Percentiles rank a stretch among this genome's conserved stretches.
Evolutionary conservation across 1,140 invertebrate genomes (phyloP).

Genomic region (Drosophila orena): DNA sequence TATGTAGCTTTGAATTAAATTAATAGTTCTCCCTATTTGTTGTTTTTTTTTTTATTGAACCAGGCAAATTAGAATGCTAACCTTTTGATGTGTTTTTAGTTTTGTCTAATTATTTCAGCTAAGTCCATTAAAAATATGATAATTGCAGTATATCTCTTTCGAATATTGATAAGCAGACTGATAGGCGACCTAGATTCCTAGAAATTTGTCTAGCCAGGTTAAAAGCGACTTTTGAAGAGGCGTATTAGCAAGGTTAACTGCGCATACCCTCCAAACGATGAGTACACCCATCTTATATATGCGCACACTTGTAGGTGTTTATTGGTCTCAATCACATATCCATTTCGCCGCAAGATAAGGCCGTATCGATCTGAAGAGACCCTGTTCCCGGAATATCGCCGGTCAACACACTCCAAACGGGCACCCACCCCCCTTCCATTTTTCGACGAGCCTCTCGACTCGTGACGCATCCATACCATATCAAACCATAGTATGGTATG

Average conservation of each 20-base stretch:
- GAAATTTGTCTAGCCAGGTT: slow-evolving; percentile 27
- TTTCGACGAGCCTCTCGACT: slow-evolving; percentile 43
- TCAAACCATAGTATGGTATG: too few species aligned
- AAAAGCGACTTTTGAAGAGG: slow-evolving; percentile 6
- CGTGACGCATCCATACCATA: slow-evolving; percentile 35
- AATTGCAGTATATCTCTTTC: too few species aligned
- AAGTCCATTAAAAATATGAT: neutral
- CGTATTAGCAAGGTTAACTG: neutral
- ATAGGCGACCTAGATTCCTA: slow-evolving; percentile 3
- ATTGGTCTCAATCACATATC: too few species aligned
- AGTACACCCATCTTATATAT: slow-evolving; percentile 9
- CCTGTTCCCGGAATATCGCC: slow-evolving; percentile 4
- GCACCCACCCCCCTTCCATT: slow-evolving; percentile 26
- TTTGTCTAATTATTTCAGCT: too few species aligned
- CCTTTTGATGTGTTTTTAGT: too few species aligned
- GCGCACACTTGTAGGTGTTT: slow-evolving; percentile 1
- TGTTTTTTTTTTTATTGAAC: neutral
- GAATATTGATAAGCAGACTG: neutral
- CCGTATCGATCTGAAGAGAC: slow-evolving; percentile 29
- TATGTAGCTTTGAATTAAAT: neutral
- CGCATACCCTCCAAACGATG: slow-evolving; percentile 6
- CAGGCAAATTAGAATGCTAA: neutral
- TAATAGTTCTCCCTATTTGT: neutral
- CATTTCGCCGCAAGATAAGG: slow-evolving; percentile 29
- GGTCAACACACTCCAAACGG: slow-evolving; percentile 39